These are phyloP conservation scores for Drosophila watanabei DNA, from an alignment of 1,140 invertebrate genomes.

Conservation along the genomic window DNA sequence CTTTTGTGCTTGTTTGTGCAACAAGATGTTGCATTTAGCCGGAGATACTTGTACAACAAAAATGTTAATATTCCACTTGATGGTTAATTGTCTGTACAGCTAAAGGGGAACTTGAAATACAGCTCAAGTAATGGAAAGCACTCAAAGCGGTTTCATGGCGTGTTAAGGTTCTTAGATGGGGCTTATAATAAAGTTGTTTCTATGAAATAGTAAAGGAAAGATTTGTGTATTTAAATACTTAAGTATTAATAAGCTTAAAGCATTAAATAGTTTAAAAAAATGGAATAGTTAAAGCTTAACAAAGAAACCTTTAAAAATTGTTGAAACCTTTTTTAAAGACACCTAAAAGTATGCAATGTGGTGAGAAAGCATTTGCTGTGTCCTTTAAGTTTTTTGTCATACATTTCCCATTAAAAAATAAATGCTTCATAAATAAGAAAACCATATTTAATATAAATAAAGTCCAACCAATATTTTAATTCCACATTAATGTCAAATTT, in stretches of 20 bases:
- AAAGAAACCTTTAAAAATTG: background rate
- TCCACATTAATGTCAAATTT: no score
- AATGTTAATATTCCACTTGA: slow-evolving; percentile 49
- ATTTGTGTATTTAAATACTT: background rate
- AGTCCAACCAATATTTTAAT: no score
- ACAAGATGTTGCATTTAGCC: slow-evolving; percentile 55
- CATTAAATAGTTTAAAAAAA: no score
- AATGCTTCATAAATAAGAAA: background rate
- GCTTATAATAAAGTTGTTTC: no score
- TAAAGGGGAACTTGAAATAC: slow-evolving; percentile 21
- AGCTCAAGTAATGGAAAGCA: background rate
- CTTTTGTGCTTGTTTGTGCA: slow-evolving; percentile 42
- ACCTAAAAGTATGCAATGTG: background rate
- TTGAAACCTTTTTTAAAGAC: background rate
- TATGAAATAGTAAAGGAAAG: no score
- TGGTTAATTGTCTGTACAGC: slow-evolving; percentile 44
- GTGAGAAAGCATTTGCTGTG: background rate
- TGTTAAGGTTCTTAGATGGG: background rate
- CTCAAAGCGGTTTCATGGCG: background rate
- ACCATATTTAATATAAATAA: background rate
- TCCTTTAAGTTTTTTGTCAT: no score
- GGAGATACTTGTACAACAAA: slow-evolving; percentile 2
- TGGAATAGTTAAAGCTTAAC: background rate
- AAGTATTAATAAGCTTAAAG: background rate
- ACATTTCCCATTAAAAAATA: no score